Evolutionary conservation across 2,888 invertebrate species (phyloP).

Genomic region (Galerucella pusilla): DNA sequence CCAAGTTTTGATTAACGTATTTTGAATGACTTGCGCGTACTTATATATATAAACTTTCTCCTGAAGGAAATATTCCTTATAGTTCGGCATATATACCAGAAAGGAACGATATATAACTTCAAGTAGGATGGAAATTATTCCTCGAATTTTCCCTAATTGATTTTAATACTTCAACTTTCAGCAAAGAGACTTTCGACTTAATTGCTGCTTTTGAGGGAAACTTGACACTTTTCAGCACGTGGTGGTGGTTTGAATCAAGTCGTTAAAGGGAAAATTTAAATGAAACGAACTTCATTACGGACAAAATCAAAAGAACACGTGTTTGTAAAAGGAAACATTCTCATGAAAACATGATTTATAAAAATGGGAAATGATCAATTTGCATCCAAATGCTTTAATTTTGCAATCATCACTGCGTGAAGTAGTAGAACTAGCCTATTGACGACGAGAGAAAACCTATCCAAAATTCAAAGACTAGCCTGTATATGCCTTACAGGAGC

Average conservation of each 20-base stretch:
- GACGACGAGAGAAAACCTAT: no score
- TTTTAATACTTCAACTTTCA: conserved; percentile 9
- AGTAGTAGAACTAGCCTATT: no score
- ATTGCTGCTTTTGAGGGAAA: background rate
- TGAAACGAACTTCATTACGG: background rate
- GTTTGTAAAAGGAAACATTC: no score
- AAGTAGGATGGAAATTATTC: conserved; percentile 30
- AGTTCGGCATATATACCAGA: conserved; percentile 33
- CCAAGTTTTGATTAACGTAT: conserved; percentile 55
- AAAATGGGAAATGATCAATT: no score
- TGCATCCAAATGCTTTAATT: no score
- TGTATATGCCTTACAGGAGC: no score
- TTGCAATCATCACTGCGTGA: no score
- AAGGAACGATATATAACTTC: conserved; percentile 31
- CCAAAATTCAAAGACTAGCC: no score
- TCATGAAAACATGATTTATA: no score
- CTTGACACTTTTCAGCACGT: background rate
- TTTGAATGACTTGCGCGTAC: conserved; percentile 47
- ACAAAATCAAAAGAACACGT: background rate
- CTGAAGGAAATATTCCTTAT: conserved; percentile 41
- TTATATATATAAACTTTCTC: conserved; percentile 26
- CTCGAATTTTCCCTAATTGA: conserved; percentile 29
- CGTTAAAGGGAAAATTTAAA: background rate
- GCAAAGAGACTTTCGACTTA: conserved; percentile 4
- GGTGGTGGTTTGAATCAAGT: background rate